Percentiles rank a stretch among this genome's conserved stretches.
Evolutionary conservation across 2,113 vertebrate genomes (phyloP).

Genomic region (Lophius piscatorius): DNA sequence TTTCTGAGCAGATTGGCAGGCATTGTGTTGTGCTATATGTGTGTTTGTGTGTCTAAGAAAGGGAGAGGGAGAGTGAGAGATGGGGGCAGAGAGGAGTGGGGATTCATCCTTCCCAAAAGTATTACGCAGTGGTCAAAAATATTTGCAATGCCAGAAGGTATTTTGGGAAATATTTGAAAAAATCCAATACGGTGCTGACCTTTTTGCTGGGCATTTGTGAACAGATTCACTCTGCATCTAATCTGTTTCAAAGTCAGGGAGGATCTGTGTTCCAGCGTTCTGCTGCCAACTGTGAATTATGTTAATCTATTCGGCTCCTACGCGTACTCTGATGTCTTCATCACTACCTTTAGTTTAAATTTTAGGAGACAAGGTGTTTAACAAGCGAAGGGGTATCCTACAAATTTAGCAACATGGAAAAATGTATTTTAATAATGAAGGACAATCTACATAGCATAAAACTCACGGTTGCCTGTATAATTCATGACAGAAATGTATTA

Average conservation of each 20-base stretch:
- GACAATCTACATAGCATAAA: not conserved
- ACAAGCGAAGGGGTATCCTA: not conserved
- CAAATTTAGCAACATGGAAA: constrained; percentile 19
- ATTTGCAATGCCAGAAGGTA: constrained; percentile 99
- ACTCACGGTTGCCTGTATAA: not conserved
- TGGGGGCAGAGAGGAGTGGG: constrained; percentile 79
- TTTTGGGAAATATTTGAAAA: constrained; percentile 94
- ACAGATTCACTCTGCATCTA: constrained; percentile 66
- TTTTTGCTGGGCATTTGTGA: constrained; percentile 84
- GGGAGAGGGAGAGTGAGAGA: constrained; percentile 40
- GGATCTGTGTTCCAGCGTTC: constrained; percentile 56
- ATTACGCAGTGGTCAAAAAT: constrained; percentile 98
- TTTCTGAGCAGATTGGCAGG: constrained; percentile 76
- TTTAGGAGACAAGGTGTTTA: constrained; percentile 24
- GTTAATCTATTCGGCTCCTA: constrained; percentile 64
- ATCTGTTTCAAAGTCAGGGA: constrained; percentile 72
- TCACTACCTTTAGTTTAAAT: constrained; percentile 53
- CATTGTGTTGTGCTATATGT: constrained; percentile 50
- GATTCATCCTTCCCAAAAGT: constrained; percentile 94
- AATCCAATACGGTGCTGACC: constrained; percentile 97
- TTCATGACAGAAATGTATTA: constrained; percentile 4
- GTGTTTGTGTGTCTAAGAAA: constrained; percentile 33
- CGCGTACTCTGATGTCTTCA: constrained; percentile 52
- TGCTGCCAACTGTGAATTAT: constrained; percentile 62
- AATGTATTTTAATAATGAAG: not conserved